Evolutionary conservation across 2,797 vertebrate genomes (phyloP).

Genomic region (Anguilla anguilla): DNA sequence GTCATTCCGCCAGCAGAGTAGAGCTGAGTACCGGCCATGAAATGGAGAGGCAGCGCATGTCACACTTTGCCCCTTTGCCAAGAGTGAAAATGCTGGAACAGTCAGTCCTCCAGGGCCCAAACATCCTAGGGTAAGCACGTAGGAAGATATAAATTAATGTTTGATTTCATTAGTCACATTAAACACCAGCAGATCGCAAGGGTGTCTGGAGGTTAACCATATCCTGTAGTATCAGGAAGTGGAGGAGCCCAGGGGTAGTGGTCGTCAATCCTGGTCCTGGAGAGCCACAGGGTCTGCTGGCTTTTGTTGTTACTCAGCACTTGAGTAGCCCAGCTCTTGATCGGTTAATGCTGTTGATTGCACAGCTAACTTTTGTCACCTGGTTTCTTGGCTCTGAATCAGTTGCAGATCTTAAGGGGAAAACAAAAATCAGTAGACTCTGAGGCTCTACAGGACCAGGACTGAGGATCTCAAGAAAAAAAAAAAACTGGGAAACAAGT

Average conservation of each 20-base stretch:
- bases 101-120: constrained; percentile 50
- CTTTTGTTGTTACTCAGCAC: too few relatives aligned
- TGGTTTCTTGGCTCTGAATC: too few relatives aligned
- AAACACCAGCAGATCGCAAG: constrained; percentile 57
- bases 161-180: constrained; percentile 64
- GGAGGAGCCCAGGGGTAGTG: background rate
- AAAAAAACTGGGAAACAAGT: too few relatives aligned
- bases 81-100: constrained; percentile 44
- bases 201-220: constrained; percentile 59
- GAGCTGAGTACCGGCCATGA: background rate
- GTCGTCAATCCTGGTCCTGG: too few relatives aligned
- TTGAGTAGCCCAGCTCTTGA: too few relatives aligned
- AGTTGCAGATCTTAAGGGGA: too few relatives aligned
- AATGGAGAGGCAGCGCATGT: background rate
- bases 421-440: too few relatives aligned
- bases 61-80: background rate
- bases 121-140: constrained; percentile 57
- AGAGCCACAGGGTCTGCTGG: background rate
- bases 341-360: too few relatives aligned
- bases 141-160: constrained; percentile 59
- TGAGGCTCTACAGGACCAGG: too few relatives aligned
- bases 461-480: too few relatives aligned
- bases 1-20: background rate
- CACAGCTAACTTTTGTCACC: too few relatives aligned
- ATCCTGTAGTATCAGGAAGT: constrained; percentile 8